Conservation (phyloP, 1,140 invertebrate genomes). For the Atta texana region DNA sequence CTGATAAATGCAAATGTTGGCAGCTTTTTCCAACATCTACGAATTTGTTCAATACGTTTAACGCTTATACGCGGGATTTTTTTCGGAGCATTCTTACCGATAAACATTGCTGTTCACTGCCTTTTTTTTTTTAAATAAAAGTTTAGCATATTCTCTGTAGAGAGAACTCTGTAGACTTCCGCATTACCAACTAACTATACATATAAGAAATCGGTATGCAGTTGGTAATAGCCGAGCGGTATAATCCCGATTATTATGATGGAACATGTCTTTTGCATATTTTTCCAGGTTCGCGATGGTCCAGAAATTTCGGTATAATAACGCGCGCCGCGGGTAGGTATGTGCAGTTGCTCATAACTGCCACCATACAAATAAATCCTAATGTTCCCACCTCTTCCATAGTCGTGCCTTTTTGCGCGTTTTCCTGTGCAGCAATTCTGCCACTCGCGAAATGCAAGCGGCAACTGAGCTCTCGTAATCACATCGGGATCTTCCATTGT, state of each 20-base stretch:
- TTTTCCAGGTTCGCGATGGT: slow-evolving; percentile 42
- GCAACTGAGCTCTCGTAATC: slow-evolving; percentile 47
- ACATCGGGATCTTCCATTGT: slow-evolving; percentile 50
- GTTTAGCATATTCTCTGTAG: not conserved
- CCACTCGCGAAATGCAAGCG: slow-evolving; percentile 9
- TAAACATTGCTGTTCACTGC: slow-evolving; percentile 10
- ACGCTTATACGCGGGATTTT: slow-evolving; percentile 7
- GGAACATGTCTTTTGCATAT: slow-evolving; percentile 56
- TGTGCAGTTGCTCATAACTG: slow-evolving; percentile 9
- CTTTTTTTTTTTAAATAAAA: not conserved
- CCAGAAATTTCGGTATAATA: slow-evolving; percentile 57
- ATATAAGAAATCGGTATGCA: slow-evolving; percentile 24
- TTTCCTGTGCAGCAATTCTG: slow-evolving; percentile 36
- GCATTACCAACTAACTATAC: not conserved
- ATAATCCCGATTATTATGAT: slow-evolving; percentile 9
- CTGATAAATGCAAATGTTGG: slow-evolving; percentile 54
- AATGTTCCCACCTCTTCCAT: slow-evolving; percentile 15
- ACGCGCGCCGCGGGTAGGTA: slow-evolving; percentile 1
- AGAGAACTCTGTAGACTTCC: not conserved
- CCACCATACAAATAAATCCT: slow-evolving; percentile 52
- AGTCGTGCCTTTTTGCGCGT: slow-evolving; percentile 6
- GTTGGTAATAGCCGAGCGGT: slow-evolving; percentile 28
- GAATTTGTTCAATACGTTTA: slow-evolving; percentile 35
- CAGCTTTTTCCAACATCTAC: not conserved
- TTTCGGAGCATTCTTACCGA: not conserved